Conservation (phyloP, 2,797 vertebrate genomes). For the Rhincodon typus region DNA sequence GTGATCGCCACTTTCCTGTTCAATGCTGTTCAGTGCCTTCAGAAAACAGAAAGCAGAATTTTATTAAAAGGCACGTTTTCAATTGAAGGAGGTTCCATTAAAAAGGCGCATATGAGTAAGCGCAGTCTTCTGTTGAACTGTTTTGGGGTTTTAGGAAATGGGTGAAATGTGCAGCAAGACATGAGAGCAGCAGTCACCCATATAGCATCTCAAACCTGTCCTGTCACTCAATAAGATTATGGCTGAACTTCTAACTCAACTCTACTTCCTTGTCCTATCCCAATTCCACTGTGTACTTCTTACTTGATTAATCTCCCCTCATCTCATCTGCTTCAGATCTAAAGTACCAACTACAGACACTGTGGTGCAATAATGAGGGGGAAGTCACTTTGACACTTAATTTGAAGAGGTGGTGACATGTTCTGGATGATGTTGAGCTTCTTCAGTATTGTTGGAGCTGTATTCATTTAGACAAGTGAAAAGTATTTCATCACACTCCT, state of each 20-base stretch:
- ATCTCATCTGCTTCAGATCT: too few relatives aligned
- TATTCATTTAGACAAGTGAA: too few relatives aligned
- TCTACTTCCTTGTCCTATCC: neutral
- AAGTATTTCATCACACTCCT: too few relatives aligned
- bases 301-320: neutral
- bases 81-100: neutral
- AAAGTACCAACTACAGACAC: neutral
- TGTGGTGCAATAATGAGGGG: too few relatives aligned
- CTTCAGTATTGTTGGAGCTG: too few relatives aligned
- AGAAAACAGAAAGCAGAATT: neutral
- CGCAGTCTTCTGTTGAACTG: neutral
- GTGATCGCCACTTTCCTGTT: constrained; percentile 53
- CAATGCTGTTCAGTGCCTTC: constrained; percentile 81
- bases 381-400: too few relatives aligned
- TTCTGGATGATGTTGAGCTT: too few relatives aligned
- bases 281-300: neutral
- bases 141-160: too few relatives aligned
- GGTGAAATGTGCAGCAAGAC: neutral
- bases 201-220: neutral
- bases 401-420: too few relatives aligned
- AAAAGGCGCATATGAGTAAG: neutral
- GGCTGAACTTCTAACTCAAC: neutral
- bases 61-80: neutral
- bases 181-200: neutral
- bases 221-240: neutral